Evolutionary conservation across 2,888 invertebrate species (phyloP).

Genomic region (Macrosoma leucophasiata): DNA sequence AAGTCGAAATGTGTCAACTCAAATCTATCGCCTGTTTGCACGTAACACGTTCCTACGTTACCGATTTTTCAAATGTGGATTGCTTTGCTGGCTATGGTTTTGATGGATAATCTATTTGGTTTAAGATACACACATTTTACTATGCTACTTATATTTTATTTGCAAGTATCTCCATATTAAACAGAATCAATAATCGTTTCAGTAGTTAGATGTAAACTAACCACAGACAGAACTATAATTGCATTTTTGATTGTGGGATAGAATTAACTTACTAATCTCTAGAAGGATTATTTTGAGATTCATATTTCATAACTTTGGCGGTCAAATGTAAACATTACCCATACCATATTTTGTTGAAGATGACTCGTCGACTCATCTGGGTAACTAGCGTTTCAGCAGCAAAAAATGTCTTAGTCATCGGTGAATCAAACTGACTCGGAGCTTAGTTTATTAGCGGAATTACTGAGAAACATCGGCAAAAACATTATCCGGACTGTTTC

Average conservation of each 20-base stretch:
- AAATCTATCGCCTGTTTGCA: slow-evolving; percentile 20
- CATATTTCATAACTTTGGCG: no score
- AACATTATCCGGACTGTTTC: slow-evolving; percentile 38
- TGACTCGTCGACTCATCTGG: slow-evolving; percentile 36
- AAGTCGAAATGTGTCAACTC: slow-evolving; percentile 26
- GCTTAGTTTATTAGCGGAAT: slow-evolving; percentile 42
- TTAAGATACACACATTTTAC: no score
- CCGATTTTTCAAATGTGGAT: slow-evolving; percentile 21
- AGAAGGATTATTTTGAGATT: no score
- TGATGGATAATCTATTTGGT: no score
- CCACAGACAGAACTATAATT: no score
- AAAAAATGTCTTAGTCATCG: slow-evolving; percentile 57
- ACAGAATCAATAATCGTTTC: no score
- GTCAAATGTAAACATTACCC: slow-evolving; percentile 8
- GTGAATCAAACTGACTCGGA: slow-evolving; percentile 49
- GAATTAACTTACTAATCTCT: no score
- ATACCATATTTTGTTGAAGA: slow-evolving; percentile 26
- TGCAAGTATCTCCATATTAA: no score
- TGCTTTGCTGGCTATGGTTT: no score
- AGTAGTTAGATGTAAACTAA: no score
- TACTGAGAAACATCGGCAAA: slow-evolving; percentile 44
- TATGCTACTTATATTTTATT: no score
- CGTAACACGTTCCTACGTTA: slow-evolving; percentile 16
- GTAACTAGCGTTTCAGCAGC: slow-evolving; percentile 31
- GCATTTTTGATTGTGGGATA: no score